A percentile compares a stretch with the other conserved stretches of the same genome.
phyloP scores from a whole-genome alignment of 2,888 invertebrate genomes.

The Phlogophora meticulosa region DNA sequence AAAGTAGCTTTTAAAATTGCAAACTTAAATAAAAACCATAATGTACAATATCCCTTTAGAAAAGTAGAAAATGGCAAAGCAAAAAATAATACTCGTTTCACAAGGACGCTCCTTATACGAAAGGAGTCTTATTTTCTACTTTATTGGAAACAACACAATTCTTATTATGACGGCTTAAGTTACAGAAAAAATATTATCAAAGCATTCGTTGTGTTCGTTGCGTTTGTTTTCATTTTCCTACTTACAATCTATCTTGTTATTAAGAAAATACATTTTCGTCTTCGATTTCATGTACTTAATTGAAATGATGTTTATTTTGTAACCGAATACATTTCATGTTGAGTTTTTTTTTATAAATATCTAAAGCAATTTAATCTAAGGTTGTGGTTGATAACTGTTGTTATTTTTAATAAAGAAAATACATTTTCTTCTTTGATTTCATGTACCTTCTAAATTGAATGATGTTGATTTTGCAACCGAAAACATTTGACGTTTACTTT shows the following conservation, averaged over 20 bases:
- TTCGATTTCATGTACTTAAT: too few species aligned
- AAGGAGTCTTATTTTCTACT: conserved; percentile 42
- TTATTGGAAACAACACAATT: conserved; percentile 55
- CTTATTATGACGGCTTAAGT: conserved; percentile 49
- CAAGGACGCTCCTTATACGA: conserved; percentile 30
- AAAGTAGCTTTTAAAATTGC: conserved; percentile 2
- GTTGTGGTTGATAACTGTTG: conserved; percentile 11
- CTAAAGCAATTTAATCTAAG: too few species aligned
- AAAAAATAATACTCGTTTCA: conserved; percentile 14
- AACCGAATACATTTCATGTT: too few species aligned
- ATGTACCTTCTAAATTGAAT: neutral
- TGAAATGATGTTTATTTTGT: too few species aligned
- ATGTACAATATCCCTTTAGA: conserved; percentile 42
- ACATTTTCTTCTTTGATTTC: conserved; percentile 5
- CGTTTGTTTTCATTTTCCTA: conserved; percentile 22
- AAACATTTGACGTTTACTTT: neutral
- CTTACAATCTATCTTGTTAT: too few species aligned
- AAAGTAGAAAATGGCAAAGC: conserved; percentile 56
- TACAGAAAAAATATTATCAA: conserved; percentile 51
- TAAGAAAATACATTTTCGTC: too few species aligned
- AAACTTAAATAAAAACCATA: conserved; percentile 41
- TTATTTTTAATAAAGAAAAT: conserved; percentile 12
- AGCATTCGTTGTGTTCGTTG: too few species aligned
- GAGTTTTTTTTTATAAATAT: too few species aligned
- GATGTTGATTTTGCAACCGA: conserved; percentile 16